Percentiles rank a stretch among this genome's conserved stretches.
Conservation (phyloP, 1,140 invertebrate species). For the Pemphigus obesinymphae region DNA sequence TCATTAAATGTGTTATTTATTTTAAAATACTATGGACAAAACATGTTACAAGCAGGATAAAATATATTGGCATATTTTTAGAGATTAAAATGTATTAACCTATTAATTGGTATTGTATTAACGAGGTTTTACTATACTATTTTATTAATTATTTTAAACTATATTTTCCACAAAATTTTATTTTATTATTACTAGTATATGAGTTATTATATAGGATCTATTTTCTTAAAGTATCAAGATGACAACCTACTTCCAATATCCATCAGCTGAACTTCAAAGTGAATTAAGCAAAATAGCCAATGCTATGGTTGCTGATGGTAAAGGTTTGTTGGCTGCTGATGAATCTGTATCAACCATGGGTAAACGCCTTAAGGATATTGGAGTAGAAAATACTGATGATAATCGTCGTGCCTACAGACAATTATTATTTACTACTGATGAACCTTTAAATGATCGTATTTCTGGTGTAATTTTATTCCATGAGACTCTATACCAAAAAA, state of each 20-base stretch:
- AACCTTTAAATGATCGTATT: conserved; percentile 68
- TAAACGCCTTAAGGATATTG: conserved; percentile 75
- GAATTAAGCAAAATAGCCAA: conserved; percentile 84
- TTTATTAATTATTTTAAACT: not conserved
- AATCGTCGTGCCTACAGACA: conserved; percentile 63
- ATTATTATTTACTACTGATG: conserved; percentile 84
- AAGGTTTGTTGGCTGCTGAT: conserved; percentile 84
- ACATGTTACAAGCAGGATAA: too few relatives aligned
- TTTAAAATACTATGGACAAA: too few relatives aligned
- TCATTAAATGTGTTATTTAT: too few relatives aligned
- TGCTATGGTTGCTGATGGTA: conserved; percentile 84
- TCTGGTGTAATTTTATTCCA: conserved; percentile 94
- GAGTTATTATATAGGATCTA: not conserved
- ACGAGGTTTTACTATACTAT: not conserved
- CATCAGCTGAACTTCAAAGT: conserved; percentile 78
- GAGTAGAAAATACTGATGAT: conserved; percentile 79
- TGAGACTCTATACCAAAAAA: conserved; percentile 95
- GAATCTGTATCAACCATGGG: conserved; percentile 84
- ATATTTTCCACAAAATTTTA: not conserved
- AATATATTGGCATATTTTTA: too few relatives aligned
- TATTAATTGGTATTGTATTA: too few relatives aligned
- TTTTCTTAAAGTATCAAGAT: conserved; percentile 53
- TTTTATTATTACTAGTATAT: too few relatives aligned
- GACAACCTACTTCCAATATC: conserved; percentile 78
- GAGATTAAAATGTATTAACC: too few relatives aligned